These are phyloP conservation scores for Oostethus manadensis DNA, from an alignment of 2,113 vertebrate species.

Conservation along the genomic window DNA sequence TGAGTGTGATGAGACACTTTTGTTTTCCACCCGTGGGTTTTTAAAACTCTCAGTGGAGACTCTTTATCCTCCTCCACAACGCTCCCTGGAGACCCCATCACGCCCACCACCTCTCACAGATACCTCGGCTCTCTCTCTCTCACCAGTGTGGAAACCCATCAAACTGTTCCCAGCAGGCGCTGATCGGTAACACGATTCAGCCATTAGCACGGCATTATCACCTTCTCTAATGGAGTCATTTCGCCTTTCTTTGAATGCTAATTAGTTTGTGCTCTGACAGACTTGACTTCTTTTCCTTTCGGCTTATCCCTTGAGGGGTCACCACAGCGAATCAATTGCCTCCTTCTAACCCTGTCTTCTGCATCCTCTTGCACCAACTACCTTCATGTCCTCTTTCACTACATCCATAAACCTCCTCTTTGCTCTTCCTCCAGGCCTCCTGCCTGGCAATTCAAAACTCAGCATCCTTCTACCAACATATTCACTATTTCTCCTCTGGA, in stretches of 20 bases:
- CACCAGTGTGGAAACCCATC: slow-evolving; percentile 58
- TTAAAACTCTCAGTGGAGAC: slow-evolving; percentile 16
- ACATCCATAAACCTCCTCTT: no score
- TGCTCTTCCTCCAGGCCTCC: no score
- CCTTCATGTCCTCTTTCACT: no score
- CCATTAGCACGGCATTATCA: slow-evolving; percentile 26
- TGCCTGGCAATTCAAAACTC: no score
- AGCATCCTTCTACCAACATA: no score
- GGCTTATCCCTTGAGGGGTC: no score
- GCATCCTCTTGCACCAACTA: no score
- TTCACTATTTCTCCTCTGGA: no score
- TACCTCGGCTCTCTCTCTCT: slow-evolving; percentile 41
- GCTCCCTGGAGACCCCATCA: slow-evolving; percentile 47
- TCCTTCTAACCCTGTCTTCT: no score
- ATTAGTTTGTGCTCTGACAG: slow-evolving; percentile 8
- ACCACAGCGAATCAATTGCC: no score
- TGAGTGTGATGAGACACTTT: neutral
- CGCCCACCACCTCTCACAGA: slow-evolving; percentile 54
- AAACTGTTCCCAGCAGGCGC: slow-evolving; percentile 35
- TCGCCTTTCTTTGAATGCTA: slow-evolving; percentile 26
- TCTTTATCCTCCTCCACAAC: slow-evolving; percentile 45
- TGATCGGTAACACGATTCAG: slow-evolving; percentile 18
- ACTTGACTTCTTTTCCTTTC: no score
- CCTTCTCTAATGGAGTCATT: slow-evolving; percentile 33
- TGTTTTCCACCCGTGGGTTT: slow-evolving; percentile 14